Evolutionary conservation across 2,113 vertebrate species (phyloP), one percentile per base, ranked within the genome.

Genomic region (Proterorhinus semilunaris): DNA sequence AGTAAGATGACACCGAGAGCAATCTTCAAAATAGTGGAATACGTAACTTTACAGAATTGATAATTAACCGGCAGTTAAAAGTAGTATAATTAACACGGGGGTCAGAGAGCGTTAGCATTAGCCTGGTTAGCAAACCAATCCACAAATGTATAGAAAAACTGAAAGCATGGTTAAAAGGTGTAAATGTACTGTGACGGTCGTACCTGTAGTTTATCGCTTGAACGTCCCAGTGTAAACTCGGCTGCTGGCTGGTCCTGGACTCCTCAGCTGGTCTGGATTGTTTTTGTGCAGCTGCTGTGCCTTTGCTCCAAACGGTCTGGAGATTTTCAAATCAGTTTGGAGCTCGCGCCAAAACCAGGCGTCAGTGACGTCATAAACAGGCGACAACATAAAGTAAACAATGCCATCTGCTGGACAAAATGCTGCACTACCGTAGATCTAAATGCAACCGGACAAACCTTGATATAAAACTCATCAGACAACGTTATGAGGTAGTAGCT

Each of bases 401-500:
- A 43, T 27, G 7, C 78, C 80, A 44, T 65, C 86, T 73, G 6
- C 13, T 44, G 79, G 68, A 50, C 1, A 59, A 10, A 0, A 0
- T 36, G 27, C 27, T 36, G 27, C 3, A 36, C 27, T 36, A 36
- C 27, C 27, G 27, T 36, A 36, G 27, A 36, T 36, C 3, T 36
- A 36, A 36, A 36, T 49, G 10, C 52, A 16, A 59, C 12, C 7
- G 12, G 12, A 43, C 10, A 45, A 6, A 52, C 27, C 27, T 36
- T 36, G 27, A 36, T 36, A 52, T n/a, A 2, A 36, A 13, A 16
- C 8, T 76, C 10, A 75, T 10, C 57, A 59, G 76, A 6, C 61
- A 3, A 74, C 7, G 72, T 71, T 89, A 88, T 88, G 88, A 91
- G 88, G 88, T 92, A 92, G 89, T 91, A 90, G 84, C 89, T 92